Conservation (phyloP, 2,797 vertebrate genomes). For the Ceyx erithaca region DNA sequence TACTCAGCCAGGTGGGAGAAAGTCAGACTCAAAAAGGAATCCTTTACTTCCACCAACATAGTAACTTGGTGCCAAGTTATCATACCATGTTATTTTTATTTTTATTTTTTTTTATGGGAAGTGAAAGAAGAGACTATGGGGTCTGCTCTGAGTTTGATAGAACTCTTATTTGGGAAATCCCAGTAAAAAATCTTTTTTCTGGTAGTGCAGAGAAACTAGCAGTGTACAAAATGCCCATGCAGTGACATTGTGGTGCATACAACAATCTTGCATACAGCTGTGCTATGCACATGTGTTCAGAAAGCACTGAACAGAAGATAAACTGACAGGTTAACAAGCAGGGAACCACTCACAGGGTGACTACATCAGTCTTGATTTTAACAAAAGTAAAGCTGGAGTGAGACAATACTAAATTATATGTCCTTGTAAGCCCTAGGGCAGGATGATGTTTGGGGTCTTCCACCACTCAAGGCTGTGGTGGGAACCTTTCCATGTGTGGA, state of each 20-base stretch:
- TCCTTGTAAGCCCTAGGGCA: neutral
- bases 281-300: accelerated
- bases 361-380: neutral
- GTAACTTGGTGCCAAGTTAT: neutral
- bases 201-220: neutral
- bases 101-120: neutral
- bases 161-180: neutral
- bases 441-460: neutral
- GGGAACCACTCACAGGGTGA: neutral
- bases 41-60: neutral
- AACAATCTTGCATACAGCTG: neutral
- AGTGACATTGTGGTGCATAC: accelerated
- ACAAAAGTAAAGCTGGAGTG: neutral
- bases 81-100: neutral
- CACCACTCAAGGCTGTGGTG: neutral
- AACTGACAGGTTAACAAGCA: neutral
- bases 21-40: neutral
- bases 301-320: neutral
- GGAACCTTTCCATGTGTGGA: accelerated
- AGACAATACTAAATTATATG: neutral
- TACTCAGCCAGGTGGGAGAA: neutral
- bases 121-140: neutral
- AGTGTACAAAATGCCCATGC: no score
- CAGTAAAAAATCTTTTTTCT: neutral
- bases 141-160: neutral